phyloP scores from a whole-genome alignment of 2,888 invertebrate species.

The Ichneumon xanthorius region DNA sequence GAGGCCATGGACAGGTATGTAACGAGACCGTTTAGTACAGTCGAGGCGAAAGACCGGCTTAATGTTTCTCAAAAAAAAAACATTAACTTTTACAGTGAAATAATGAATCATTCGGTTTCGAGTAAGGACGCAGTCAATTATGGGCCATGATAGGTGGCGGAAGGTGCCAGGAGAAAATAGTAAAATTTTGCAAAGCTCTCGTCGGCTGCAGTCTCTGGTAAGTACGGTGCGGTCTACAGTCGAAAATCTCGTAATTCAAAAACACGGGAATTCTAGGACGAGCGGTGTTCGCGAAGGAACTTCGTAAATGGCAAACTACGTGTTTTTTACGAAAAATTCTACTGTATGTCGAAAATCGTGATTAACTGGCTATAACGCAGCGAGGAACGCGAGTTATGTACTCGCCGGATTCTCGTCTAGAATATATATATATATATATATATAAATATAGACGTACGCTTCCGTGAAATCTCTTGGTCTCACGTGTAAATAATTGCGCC shows the following conservation, averaged over 20 bases:
- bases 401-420: slow-evolving; percentile 2
- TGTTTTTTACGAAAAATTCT: neutral
- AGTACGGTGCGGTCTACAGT: neutral
- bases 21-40: neutral
- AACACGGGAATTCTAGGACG: neutral
- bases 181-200: slow-evolving; percentile 24
- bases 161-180: slow-evolving; percentile 1
- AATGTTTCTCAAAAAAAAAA: neutral
- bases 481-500: slow-evolving; percentile 69
- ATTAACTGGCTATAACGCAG: slow-evolving; percentile 23
- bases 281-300: neutral
- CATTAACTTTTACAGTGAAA: neutral
- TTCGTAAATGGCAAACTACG: neutral
- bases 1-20: neutral
- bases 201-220: neutral
- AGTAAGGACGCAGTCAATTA: slow-evolving; percentile 4
- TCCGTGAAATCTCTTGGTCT: slow-evolving; percentile 51
- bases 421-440: neutral
- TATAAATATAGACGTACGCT: neutral
- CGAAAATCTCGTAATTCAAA: neutral
- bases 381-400: slow-evolving; percentile 21
- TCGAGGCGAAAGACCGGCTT: neutral
- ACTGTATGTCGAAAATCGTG: slow-evolving; percentile 9
- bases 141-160: neutral
- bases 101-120: neutral